Evolutionary conservation across 2,797 vertebrate species (phyloP).

Genomic region (Anguilla marmorata): DNA sequence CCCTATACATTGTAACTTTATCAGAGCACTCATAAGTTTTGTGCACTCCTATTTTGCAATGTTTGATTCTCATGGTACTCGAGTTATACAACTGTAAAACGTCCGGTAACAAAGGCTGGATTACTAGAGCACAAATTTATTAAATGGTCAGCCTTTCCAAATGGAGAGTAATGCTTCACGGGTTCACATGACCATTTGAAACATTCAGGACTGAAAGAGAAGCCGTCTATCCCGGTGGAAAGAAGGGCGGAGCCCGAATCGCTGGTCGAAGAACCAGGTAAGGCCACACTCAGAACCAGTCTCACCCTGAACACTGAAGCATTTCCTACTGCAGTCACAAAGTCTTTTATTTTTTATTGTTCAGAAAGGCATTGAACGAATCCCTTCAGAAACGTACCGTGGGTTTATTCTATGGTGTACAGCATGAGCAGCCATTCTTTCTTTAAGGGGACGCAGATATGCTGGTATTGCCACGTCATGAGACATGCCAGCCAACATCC

Average conservation of each 20-base stretch:
- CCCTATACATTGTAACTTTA: background rate
- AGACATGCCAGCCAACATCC: background rate
- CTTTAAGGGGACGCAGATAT: background rate
- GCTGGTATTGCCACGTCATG: background rate
- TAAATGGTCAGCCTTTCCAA: background rate
- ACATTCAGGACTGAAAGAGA: constrained; percentile 62
- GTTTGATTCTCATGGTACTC: background rate
- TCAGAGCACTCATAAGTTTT: background rate
- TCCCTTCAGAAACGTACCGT: background rate
- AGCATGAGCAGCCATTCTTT: background rate
- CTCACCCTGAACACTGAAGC: constrained; percentile 35
- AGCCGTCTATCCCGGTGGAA: constrained; percentile 14
- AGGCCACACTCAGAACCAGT: constrained; percentile 29
- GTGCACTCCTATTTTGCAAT: background rate
- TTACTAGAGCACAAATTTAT: background rate
- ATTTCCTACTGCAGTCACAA: background rate
- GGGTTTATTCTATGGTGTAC: background rate
- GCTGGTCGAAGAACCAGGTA: constrained; percentile 48
- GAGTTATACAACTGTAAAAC: background rate
- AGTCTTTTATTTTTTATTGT: background rate
- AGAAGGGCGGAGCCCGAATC: constrained; percentile 28
- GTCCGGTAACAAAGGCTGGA: background rate
- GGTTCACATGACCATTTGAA: constrained; percentile 25
- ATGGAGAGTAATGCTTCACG: constrained; percentile 1
- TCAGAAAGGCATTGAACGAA: background rate